Conservation (phyloP, 2,888 invertebrate species). For the Xestia sexstrigata region DNA sequence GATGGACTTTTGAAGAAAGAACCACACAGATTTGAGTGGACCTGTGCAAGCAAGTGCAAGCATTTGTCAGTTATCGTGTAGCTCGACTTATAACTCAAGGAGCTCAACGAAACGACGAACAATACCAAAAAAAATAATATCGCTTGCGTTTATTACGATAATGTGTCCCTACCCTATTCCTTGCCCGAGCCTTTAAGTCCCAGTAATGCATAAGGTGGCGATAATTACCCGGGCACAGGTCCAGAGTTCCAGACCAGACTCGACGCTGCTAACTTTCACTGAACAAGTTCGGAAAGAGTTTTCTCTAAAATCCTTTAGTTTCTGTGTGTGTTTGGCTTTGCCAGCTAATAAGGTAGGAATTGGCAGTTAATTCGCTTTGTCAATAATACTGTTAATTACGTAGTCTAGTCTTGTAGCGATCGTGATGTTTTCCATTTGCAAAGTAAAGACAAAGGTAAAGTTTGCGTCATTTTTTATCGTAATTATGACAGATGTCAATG, state of each 20-base stretch:
- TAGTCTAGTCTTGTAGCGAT: slow-evolving; percentile 25
- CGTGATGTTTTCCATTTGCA: slow-evolving; percentile 33
- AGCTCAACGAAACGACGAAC: too few relatives aligned
- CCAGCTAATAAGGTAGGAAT: neutral
- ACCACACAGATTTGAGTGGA: too few relatives aligned
- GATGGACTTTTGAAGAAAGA: too few relatives aligned
- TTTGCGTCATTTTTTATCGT: slow-evolving; percentile 12
- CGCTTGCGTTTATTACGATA: too few relatives aligned
- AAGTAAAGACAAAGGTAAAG: slow-evolving; percentile 26
- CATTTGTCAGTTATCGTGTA: too few relatives aligned
- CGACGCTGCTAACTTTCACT: neutral
- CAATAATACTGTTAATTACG: slow-evolving; percentile 21
- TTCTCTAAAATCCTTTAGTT: neutral
- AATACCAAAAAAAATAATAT: too few relatives aligned
- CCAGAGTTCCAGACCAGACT: neutral
- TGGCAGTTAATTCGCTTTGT: slow-evolving; percentile 36
- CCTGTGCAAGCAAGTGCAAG: too few relatives aligned
- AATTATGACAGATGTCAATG: slow-evolving; percentile 38
- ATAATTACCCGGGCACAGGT: too few relatives aligned
- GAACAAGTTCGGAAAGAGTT: neutral
- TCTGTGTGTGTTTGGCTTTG: neutral
- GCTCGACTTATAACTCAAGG: too few relatives aligned
- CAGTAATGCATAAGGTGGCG: neutral
- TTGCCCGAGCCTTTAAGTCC: too few relatives aligned
- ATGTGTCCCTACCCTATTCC: too few relatives aligned